Base-by-base conservation (phyloP, 2,888 invertebrate species). In the Meganola albula region DNA sequence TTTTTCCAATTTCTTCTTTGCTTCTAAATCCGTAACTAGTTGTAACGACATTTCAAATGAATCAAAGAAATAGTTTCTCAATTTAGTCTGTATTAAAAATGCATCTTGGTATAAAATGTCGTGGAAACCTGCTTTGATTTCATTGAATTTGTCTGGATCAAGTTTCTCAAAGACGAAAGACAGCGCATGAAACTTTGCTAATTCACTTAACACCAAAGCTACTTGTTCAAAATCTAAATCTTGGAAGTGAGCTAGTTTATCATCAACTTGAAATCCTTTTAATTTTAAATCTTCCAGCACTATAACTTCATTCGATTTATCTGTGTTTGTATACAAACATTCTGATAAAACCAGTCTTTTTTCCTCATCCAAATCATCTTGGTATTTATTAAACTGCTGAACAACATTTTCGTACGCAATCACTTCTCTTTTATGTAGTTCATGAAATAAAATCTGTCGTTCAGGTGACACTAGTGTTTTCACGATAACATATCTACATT, bases 161-260 rank as follows among this genome's bases (percentile, higher is more conserved):
- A 57, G 53, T 5, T 44, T 58, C 51, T 71, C 59, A 34, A 63
- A 65, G 2, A 74, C 60, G 54, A 72, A 72, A 7, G 82, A 74
- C 24, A 80, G 44, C 7, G 68, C 75, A 25, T 83, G 83, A 35
- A 82, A 74, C 47, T 80, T 80, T 0, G 78, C 82, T 25, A 83
- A 51, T 53, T 76, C 69, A 7, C 44, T 61, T 13, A 84, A 23
- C 16, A 75, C 63, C 29, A 58, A 21, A 32, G 51, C 41, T 1
- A 69, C 61, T 56, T 72, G 64, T 28, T 52, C 26, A n/a, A 60
- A 63, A 32, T 62, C 56, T 37, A 77, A 32, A 10, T 64, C 60
- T 43, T 74, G 60, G 12, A 53, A 62, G 20, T 63, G 70, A 0
- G 49, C 43, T 10, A 68, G 37, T 42, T 63, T 71, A 2, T 51